These are phyloP conservation scores for Smutsia gigantea DNA, from an alignment of 2,797 vertebrate genomes.

Conservation along the genomic window DNA sequence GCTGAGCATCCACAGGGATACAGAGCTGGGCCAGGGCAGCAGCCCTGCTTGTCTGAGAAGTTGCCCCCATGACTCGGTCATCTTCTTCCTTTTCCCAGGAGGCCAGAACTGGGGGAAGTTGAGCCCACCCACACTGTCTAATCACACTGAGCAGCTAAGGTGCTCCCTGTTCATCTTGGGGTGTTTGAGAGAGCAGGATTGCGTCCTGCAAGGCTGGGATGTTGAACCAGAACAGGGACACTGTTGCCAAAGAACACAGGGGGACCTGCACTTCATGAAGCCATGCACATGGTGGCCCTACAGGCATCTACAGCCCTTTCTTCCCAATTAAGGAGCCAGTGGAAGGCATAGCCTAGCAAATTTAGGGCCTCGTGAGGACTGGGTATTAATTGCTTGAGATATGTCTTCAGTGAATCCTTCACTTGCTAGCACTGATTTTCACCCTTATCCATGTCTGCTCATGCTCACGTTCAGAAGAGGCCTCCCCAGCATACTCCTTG, in stretches of 20 bases:
- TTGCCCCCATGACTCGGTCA: rapidly evolving
- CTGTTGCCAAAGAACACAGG: not conserved
- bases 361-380: rapidly evolving
- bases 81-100: not conserved
- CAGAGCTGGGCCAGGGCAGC: not conserved
- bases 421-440: too few species aligned
- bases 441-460: rapidly evolving
- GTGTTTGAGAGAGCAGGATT: not conserved
- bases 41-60: not conserved
- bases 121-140: not conserved
- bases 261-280: not conserved
- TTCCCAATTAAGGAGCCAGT: not conserved
- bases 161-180: too few species aligned
- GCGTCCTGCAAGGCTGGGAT: not conserved
- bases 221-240: too few species aligned
- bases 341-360: not conserved
- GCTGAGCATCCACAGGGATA: rapidly evolving
- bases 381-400: not conserved
- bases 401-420: not conserved
- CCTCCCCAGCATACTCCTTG: rapidly evolving
- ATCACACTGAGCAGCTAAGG: too few species aligned
- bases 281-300: not conserved
- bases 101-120: not conserved
- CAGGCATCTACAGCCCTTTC: not conserved
- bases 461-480: not conserved